Percentiles rank a stretch among this genome's conserved stretches.
These are phyloP conservation scores for Sebastes glaucus DNA, from an alignment of 2,797 vertebrate genomes.

Conservation along the genomic window DNA sequence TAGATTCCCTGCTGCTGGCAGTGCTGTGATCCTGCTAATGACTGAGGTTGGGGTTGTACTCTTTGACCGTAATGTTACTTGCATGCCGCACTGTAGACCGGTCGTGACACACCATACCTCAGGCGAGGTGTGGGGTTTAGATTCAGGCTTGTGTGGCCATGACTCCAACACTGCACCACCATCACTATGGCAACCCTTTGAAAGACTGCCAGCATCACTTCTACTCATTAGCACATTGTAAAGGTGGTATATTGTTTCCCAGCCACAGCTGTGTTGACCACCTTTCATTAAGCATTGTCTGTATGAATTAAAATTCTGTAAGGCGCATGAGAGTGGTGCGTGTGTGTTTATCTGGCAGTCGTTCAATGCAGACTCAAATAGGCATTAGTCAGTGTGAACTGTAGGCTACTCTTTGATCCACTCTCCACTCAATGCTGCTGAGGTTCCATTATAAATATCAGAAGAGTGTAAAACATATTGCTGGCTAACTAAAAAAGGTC, in stretches of 20 bases:
- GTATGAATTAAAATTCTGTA: constrained; percentile 7
- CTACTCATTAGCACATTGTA: constrained; percentile 72
- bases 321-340: background rate
- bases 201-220: constrained; percentile 59
- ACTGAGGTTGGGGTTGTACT: constrained; percentile 1
- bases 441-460: constrained; percentile 65
- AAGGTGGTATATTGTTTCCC: constrained; percentile 63
- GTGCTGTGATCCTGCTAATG: constrained; percentile 1
- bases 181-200: constrained; percentile 73
- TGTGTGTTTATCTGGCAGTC: background rate
- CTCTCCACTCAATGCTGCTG: constrained; percentile 24
- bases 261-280: constrained; percentile 47
- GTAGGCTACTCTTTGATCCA: constrained; percentile 47
- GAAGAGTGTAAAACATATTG: constrained; percentile 35
- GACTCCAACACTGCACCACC: constrained; percentile 56
- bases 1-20: background rate
- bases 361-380: constrained; percentile 12
- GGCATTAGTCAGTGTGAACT: constrained; percentile 24
- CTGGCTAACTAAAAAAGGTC: constrained; percentile 50
- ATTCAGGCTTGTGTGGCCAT: constrained; percentile 54
- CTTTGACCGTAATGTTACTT: background rate
- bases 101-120: constrained; percentile 19
- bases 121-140: constrained; percentile 7
- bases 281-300: constrained; percentile 41
- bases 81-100: background rate